Base-by-base conservation (phyloP, 2,113 vertebrate genomes). In the Aramus guarauna region DNA sequence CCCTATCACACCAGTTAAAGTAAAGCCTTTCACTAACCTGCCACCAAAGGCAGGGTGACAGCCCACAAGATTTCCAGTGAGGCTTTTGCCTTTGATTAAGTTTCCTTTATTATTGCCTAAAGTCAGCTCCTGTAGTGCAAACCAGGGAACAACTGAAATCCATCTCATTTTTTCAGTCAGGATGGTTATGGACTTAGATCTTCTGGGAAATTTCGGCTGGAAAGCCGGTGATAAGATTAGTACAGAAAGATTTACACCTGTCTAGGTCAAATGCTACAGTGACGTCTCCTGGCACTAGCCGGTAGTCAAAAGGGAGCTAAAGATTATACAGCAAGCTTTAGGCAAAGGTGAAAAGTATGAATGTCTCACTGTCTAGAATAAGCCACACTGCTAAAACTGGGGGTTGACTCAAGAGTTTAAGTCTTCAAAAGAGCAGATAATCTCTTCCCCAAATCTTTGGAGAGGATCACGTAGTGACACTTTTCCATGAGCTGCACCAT, bases 121-220 rank as follows among this genome's bases (percentile, higher is more conserved):
- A 81, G 52, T 15, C 69, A 45, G 37, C 22, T 37, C 66, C 1
- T 2, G 20, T 2, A 14, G 24, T 9, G 34, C 47, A 22, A 47
- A 52, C 27, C 0, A 0, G 74, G 16, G 17, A 67, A 77, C 41
- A 4, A 5, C n/a, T 12, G 1, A 43, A 58, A n/a, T 9, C 15
- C 50, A 11, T 1, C 60, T 43, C 32, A 0, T 37, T 76, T 53
- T 43, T 81, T 77, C n/a, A 15, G 34, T 5, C 55, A n/a, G 36
- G 12, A 12, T 43, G 15, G 29, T 43, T 60, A 32, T 5, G 8
- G 63, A 11, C 20, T 74, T 41, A 69, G 26, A 75, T 53, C 4
- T 64, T 41, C 29, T 11, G 50, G n/a, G 20, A 72, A 59, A 71
- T 53, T 56, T n/a, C 2, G 5, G 15, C 72, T 71, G 48, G 73